phyloP scores from a whole-genome alignment of 2,113 vertebrate species.

The Genyomyrus donnyi region DNA sequence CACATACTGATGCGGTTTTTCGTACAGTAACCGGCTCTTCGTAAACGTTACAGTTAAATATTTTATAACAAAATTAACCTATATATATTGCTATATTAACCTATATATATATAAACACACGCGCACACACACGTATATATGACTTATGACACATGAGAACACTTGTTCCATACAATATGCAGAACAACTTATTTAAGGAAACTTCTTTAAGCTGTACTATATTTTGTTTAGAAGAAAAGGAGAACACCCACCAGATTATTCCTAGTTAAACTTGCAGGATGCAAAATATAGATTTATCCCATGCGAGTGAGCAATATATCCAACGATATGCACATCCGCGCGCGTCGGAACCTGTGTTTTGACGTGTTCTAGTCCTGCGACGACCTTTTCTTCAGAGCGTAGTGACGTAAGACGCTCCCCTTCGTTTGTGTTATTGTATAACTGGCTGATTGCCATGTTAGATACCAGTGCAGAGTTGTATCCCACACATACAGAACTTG shows the following conservation, averaged over 20 bases:
- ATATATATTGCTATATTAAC: no score
- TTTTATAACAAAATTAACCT: not conserved
- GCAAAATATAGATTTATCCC: constrained; percentile 42
- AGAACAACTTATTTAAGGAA: not conserved
- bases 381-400: constrained; percentile 54
- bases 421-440: not conserved
- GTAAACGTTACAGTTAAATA: not conserved
- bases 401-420: constrained; percentile 63
- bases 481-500: not conserved
- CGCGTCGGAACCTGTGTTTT: constrained; percentile 43
- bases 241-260: constrained; percentile 48
- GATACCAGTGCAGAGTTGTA: not conserved
- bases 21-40: not conserved
- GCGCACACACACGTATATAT: no score
- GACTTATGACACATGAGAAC: not conserved
- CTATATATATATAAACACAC: no score
- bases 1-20: not conserved
- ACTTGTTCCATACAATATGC: not conserved
- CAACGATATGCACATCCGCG: constrained; percentile 38
- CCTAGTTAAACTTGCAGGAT: constrained; percentile 35
- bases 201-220: not conserved
- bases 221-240: not conserved
- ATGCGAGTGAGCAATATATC: constrained; percentile 54
- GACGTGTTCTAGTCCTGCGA: constrained; percentile 38
- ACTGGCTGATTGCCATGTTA: not conserved